These are phyloP conservation scores for Sebastolobus alascanus DNA, from an alignment of 2,797 vertebrate genomes.

Conservation along the genomic window DNA sequence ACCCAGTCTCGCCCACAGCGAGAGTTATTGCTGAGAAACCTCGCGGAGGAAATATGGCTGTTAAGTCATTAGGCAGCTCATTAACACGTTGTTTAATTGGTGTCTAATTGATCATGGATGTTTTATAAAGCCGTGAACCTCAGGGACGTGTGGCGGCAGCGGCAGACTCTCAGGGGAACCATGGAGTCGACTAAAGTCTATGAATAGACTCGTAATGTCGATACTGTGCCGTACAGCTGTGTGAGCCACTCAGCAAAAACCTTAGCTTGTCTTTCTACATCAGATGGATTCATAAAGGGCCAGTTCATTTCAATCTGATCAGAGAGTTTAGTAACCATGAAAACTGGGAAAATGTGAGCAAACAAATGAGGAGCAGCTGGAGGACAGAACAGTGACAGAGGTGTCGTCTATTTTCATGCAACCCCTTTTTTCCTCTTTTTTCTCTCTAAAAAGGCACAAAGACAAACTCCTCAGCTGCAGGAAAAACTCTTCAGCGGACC, in stretches of 20 bases:
- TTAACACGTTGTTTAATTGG: conserved; percentile 79
- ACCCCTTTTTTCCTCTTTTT: conserved; percentile 16
- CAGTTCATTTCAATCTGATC: conserved; percentile 2
- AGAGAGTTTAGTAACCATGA: not conserved
- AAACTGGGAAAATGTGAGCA: conserved; percentile 15
- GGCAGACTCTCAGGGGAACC: conserved; percentile 46
- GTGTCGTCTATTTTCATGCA: conserved; percentile 33
- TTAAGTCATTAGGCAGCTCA: conserved; percentile 79
- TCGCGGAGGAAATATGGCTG: conserved; percentile 66
- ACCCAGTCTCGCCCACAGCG: conserved; percentile 16
- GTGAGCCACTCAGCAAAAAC: conserved; percentile 23
- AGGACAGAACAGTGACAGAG: conserved; percentile 8
- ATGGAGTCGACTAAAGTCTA: conserved; percentile 5
- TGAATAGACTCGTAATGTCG: conserved; percentile 27
- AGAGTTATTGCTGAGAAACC: conserved; percentile 46
- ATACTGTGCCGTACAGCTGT: conserved; percentile 16
- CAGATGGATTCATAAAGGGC: not conserved
- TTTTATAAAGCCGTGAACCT: conserved; percentile 71
- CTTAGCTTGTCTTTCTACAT: not conserved
- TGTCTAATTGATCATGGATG: conserved; percentile 81
- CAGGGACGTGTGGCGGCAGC: conserved; percentile 39
- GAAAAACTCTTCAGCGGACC: conserved; percentile 35
- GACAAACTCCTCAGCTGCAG: conserved; percentile 18
- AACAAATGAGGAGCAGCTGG: conserved; percentile 13
- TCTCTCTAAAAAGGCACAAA: conserved; percentile 20